Evolutionary conservation across 2,113 vertebrate genomes (phyloP).

Genomic region (Neomonachus schauinslandi): DNA sequence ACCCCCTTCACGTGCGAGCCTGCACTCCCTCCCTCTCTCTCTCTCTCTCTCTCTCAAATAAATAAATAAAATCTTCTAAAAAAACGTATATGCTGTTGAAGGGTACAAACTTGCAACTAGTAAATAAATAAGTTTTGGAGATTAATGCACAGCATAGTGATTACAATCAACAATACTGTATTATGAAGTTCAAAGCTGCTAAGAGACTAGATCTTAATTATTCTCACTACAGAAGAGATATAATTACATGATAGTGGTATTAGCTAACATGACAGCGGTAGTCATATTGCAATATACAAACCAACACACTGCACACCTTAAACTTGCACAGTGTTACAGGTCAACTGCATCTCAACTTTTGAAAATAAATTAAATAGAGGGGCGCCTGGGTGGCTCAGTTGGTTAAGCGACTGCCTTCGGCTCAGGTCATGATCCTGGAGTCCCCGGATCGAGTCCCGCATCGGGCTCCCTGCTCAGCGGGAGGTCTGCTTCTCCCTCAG

Average conservation of each 20-base stretch:
- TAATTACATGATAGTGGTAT: not conserved
- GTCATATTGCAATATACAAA: not conserved
- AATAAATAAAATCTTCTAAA: too few relatives aligned
- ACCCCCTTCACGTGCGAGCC: too few relatives aligned
- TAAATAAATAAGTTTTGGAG: not conserved
- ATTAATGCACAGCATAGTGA: not conserved
- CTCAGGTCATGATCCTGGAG: too few relatives aligned
- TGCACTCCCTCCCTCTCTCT: too few relatives aligned
- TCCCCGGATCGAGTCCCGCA: too few relatives aligned
- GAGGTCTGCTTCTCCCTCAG: too few relatives aligned
- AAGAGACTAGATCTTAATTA: not conserved
- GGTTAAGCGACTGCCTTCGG: too few relatives aligned
- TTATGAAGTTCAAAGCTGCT: not conserved
- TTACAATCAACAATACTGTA: not conserved
- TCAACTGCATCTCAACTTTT: not conserved
- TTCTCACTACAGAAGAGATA: not conserved
- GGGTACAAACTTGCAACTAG: not conserved
- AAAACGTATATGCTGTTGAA: not conserved
- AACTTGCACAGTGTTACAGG: not conserved
- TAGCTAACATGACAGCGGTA: not conserved
- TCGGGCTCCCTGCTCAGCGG: too few relatives aligned
- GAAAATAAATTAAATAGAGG: too few relatives aligned
- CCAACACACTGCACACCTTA: not conserved
- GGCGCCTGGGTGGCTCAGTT: too few relatives aligned
- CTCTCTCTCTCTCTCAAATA: too few relatives aligned